phyloP scores from a whole-genome alignment of 64 coral and sea anemone species.

The Trachythela sp. region DNA sequence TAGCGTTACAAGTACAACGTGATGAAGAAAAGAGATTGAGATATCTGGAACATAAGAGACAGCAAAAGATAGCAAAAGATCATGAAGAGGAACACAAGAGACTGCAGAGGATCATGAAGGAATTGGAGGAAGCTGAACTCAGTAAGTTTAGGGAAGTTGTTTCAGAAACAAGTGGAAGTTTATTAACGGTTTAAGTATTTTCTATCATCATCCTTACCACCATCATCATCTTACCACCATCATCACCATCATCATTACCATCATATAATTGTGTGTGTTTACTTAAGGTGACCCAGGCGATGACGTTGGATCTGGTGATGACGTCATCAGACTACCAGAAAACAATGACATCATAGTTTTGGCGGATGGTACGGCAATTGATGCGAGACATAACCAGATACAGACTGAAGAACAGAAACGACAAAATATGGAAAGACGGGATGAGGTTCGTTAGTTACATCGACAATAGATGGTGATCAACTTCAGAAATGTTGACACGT shows the following conservation, averaged over 20 bases:
- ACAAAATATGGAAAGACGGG: background rate
- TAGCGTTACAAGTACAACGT: background rate
- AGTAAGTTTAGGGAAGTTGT: background rate
- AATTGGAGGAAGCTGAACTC: background rate
- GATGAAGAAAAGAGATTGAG: background rate
- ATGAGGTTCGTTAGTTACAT: background rate
- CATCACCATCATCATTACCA: too few relatives aligned
- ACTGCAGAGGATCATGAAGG: background rate
- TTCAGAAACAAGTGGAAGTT: background rate
- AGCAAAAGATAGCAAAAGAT: background rate
- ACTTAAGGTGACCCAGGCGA: background rate
- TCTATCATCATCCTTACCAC: too few relatives aligned
- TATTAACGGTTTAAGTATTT: too few relatives aligned
- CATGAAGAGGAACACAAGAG: background rate
- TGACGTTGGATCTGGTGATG: background rate
- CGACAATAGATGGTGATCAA: too few relatives aligned
- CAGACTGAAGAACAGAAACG: slow-evolving; percentile 12
- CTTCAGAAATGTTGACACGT: too few relatives aligned
- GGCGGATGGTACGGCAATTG: background rate
- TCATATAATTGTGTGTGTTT: background rate
- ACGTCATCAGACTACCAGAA: background rate
- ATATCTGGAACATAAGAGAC: background rate
- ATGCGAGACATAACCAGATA: background rate
- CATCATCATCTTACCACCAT: too few relatives aligned
- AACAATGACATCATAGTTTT: background rate